A percentile compares a stretch with the other conserved stretches of the same genome.
phyloP scores from a whole-genome alignment of 2,888 invertebrate genomes.

The Azorinus chamasolen region DNA sequence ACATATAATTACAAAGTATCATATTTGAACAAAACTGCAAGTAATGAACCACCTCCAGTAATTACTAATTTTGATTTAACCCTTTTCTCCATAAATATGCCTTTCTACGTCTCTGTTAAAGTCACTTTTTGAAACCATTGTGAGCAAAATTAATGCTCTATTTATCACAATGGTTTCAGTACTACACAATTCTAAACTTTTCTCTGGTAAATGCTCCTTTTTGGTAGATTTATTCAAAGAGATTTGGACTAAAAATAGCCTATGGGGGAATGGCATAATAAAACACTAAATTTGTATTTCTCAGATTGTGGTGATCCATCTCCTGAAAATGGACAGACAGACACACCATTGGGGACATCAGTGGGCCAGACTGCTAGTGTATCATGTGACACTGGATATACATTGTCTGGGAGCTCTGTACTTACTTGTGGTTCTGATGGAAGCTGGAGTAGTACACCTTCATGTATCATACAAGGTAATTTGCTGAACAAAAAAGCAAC shows the following conservation, averaged over 20 bases:
- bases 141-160: too few species aligned
- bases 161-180: too few species aligned
- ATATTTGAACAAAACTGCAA: too few species aligned
- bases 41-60: too few species aligned
- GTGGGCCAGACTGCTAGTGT: constrained; percentile 12
- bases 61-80: too few species aligned
- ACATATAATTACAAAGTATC: too few species aligned
- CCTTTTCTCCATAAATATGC: too few species aligned
- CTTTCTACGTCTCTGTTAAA: too few species aligned
- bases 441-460: constrained; percentile 19
- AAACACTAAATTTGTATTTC: background rate
- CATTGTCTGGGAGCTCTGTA: background rate
- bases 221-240: too few species aligned
- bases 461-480: constrained; percentile 29
- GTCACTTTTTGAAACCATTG: too few species aligned
- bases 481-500: background rate
- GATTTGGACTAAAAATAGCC: background rate
- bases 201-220: too few species aligned
- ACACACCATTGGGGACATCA: constrained; percentile 10
- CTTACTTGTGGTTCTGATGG: constrained; percentile 11
- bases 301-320: constrained; percentile 35
- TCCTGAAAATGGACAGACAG: constrained; percentile 13
- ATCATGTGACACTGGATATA: constrained; percentile 27
- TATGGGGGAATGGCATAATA: background rate
- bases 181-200: too few species aligned